phyloP scores from a whole-genome alignment of 2,888 invertebrate genomes.

The Liodrosophila aerea region DNA sequence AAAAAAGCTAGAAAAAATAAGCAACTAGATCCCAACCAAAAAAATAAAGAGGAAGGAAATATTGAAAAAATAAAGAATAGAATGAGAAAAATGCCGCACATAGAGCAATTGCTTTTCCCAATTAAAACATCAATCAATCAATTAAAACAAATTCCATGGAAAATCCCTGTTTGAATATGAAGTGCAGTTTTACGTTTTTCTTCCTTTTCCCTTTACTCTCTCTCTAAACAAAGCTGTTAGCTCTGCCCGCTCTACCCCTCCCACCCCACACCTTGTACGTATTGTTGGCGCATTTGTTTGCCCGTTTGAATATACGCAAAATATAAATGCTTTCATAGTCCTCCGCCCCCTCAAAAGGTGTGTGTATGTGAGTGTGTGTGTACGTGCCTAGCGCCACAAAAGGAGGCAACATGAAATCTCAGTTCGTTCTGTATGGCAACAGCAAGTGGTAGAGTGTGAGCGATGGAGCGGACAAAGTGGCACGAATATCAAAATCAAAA shows the following conservation, averaged over 20 bases:
- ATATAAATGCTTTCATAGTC: constrained; percentile 62
- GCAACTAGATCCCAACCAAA: constrained; percentile 40
- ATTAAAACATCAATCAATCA: constrained; percentile 81
- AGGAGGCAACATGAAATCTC: constrained; percentile 63
- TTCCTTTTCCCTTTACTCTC: neutral
- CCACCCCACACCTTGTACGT: constrained; percentile 5
- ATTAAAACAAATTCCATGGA: constrained; percentile 76
- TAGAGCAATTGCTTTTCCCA: constrained; percentile 72
- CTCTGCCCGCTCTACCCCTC: neutral
- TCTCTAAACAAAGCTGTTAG: constrained; percentile 53
- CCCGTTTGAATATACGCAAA: constrained; percentile 45
- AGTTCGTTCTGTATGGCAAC: constrained; percentile 57
- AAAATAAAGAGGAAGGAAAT: constrained; percentile 25
- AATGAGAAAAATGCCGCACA: constrained; percentile 34
- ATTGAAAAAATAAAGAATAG: constrained; percentile 23
- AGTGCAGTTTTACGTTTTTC: constrained; percentile 38
- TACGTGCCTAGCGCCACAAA: constrained; percentile 70
- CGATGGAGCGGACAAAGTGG: constrained; percentile 7
- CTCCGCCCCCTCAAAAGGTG: constrained; percentile 5
- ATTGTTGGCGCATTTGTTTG: constrained; percentile 63
- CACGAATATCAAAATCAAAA: constrained; percentile 62
- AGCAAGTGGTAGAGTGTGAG: neutral
- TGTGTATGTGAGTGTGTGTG: neutral
- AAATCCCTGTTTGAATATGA: constrained; percentile 71
- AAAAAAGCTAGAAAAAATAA: constrained; percentile 25